A percentile compares a stretch with the other conserved stretches of the same genome.
Evolutionary conservation across 92 coral and sea anemone species (phyloP).

Genomic region (Bergia sp.): DNA sequence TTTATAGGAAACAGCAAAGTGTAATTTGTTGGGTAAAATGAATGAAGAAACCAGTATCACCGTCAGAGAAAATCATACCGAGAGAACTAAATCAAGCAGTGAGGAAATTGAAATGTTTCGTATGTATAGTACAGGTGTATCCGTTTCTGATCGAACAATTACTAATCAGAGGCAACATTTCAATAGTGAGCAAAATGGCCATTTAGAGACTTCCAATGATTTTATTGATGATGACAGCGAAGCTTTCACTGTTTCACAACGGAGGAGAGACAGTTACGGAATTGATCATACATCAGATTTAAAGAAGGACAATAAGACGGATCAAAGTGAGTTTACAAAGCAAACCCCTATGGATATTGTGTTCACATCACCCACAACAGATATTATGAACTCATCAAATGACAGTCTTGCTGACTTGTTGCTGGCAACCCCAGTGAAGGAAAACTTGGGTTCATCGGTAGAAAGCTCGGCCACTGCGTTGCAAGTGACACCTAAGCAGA

Average conservation of each 20-base stretch:
- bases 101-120: slow-evolving; percentile 23
- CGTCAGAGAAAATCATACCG: background rate
- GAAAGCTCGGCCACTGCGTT: slow-evolving; percentile 1
- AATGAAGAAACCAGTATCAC: background rate
- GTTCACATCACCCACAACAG: slow-evolving; percentile 15
- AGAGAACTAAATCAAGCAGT: background rate
- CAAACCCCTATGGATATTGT: slow-evolving; percentile 36
- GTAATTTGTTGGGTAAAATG: slow-evolving; percentile 50
- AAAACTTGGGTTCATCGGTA: background rate
- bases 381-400: slow-evolving; percentile 10
- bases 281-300: background rate
- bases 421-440: slow-evolving; percentile 1
- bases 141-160: background rate
- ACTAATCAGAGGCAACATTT: background rate
- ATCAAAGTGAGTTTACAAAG: slow-evolving; percentile 31
- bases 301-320: background rate
- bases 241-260: background rate
- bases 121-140: background rate
- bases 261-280: too few relatives aligned
- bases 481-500: slow-evolving; percentile 36
- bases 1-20: slow-evolving; percentile 52
- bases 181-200: background rate
- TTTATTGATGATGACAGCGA: background rate
- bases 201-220: background rate
- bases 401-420: slow-evolving; percentile 26